Base-by-base conservation (phyloP, 2,797 vertebrate genomes). In the Halcyon badia region DNA sequence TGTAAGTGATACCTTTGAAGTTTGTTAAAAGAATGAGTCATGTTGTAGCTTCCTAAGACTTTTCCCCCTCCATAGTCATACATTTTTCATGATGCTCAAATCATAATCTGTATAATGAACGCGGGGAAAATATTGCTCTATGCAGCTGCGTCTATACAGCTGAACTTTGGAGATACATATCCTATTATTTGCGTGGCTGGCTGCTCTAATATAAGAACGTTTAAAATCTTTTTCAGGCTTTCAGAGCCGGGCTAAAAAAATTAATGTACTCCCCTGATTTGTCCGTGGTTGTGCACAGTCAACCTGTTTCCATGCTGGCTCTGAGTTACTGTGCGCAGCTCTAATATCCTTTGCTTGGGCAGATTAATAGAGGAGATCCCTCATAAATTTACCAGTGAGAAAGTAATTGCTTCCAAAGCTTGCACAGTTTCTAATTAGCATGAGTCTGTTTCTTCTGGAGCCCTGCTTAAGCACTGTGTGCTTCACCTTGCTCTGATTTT, bases 1-100 rank as follows among this genome's bases (percentile, higher is more conserved):
- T 94, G 87, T 88, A 89, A 95, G 70, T 52, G 89, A 86, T 91
- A 87, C 19, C 96, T 95, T 90, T 96, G 95, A 95, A 95, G 94
- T 95, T 92, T 83, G 75, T 91, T 85, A 90, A 94, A 91, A 84
- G 82, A 84, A 65, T 94, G 96, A 97, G 90, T 97, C 95, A 93
- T 19, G 49, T 68, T 80, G 75, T 54, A 96, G 84, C 92, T 96
- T 87, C 87, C 71, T 25, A 85, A 77, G 90, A 91, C 49, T 71
- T 73, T 89, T 37, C 58, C 57, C 79, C 51, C 65, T 94, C 76
- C 48, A 10, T 62, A 78, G 92, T 94, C 82, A 88, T 79, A 64
- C 87, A 88, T 96, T 94, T 94, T 91, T 96, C 95, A 90, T 94
- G 92, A 73, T 81, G 72, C 72, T 91, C 75, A 51, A 91, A 69